Percentiles rank a stretch among this genome's conserved stretches.
Conservation (phyloP, 2,888 invertebrate species). For the Luperina testacea region DNA sequence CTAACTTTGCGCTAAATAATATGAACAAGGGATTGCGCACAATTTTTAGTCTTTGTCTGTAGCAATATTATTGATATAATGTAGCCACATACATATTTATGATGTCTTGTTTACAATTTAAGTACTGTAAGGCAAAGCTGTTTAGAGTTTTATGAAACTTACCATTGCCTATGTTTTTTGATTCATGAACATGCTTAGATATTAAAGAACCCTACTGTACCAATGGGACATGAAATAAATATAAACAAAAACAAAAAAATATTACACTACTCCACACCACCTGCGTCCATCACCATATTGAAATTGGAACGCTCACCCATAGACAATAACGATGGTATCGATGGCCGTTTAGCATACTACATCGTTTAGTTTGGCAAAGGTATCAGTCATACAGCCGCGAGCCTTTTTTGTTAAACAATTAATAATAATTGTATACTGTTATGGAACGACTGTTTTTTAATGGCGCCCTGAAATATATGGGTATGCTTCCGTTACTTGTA, state of each 20-base stretch:
- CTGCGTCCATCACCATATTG: conserved; percentile 80
- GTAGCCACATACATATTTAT: too few species aligned
- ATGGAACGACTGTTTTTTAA: conserved; percentile 20
- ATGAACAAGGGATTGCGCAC: too few species aligned
- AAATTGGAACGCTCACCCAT: conserved; percentile 86
- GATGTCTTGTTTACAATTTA: too few species aligned
- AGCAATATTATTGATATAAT: too few species aligned
- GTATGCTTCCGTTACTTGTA: conserved; percentile 35
- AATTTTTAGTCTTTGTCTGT: too few species aligned
- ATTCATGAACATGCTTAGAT: too few species aligned
- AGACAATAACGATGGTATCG: conserved; percentile 90
- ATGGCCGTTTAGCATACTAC: conserved; percentile 88
- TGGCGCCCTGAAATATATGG: conserved; percentile 42
- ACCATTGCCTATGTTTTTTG: too few species aligned
- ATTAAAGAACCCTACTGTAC: too few species aligned
- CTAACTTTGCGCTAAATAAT: too few species aligned
- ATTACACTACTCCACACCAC: conserved; percentile 67
- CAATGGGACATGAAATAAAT: background rate
- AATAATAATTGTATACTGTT: conserved; percentile 44
- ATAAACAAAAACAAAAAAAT: conserved; percentile 12
- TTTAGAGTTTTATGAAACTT: too few species aligned
- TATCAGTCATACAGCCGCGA: conserved; percentile 54
- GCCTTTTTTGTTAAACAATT: conserved; percentile 58
- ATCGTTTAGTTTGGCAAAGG: conserved; percentile 83
- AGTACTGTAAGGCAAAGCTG: too few species aligned